Evolutionary conservation across 64 coral and sea anemone species (phyloP), one percentile per base, ranked within the genome.

Genomic region (Orbicella faveolata): DNA sequence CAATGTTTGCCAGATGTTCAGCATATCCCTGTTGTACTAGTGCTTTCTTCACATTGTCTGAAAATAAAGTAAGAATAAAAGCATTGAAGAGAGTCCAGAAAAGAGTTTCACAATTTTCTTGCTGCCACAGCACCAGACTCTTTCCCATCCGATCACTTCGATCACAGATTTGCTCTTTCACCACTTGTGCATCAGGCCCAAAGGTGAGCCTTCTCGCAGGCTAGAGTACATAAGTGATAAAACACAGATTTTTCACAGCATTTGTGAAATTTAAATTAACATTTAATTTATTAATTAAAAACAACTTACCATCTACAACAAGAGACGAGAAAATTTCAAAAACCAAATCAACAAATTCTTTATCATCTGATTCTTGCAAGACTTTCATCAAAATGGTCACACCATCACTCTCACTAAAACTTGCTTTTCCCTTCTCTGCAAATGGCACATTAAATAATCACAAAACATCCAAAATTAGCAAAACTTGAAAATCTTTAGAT

Each of bases 1-100:
- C 92, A 52, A 91, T 79, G 35, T 96, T 83, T 44, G 81, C 74
- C 21, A 96, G 78, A 10, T 80, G n/a, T 65, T 93, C 95, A 8
- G 88, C 78, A 83, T 85, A 89, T 76, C 92, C 83, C 9, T 84
- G 74, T 61, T 84, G 74, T 3, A 91, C 95, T 10, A 96, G 79
- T 36, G 81, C 83, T 65, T 90, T 94, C 79, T 96, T 96, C 21
- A 96, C 93, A 79, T 90, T 91, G 72, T 96, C 95, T 96, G 66
- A 36, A 59, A 70, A 63, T 1, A 74, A 81, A 89, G 36, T 63
- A 15, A 78, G 9, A 17, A 20, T 7, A 0, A 18, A 83, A 21
- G 10, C 12, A 74, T 34, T 12, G 44, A 48, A 48, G 44, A 48
- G 44, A 48, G 39, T 41, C 39, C 39, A 41, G 39, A 6, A 48